Evolutionary conservation across 2,113 vertebrate species (phyloP).

Genomic region (Marmota monax): DNA sequence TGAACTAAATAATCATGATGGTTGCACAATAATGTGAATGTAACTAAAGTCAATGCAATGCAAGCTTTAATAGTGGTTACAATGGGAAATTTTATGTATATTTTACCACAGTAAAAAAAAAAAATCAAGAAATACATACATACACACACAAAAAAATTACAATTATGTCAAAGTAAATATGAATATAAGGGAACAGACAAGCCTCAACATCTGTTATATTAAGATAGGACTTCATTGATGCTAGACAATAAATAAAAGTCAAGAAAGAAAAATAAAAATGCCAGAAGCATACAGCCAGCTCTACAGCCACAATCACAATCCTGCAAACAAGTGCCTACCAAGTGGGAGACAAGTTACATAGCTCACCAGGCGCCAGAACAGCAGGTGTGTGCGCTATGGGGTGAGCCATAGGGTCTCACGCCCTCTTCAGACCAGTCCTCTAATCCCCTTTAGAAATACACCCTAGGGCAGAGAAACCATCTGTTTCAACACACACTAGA

Average conservation of each 20-base stretch:
- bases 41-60: neutral
- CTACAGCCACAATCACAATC: slow-evolving; percentile 27
- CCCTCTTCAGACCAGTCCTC: slow-evolving; percentile 33
- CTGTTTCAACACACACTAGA: slow-evolving; percentile 68
- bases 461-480: slow-evolving; percentile 63
- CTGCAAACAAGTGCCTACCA: slow-evolving; percentile 18
- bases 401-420: slow-evolving; percentile 34
- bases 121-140: neutral
- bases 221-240: slow-evolving; percentile 44
- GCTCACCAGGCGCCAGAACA: slow-evolving; percentile 57
- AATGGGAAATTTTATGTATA: neutral
- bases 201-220: slow-evolving; percentile 43
- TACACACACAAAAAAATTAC: neutral
- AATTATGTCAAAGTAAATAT: slow-evolving; percentile 52
- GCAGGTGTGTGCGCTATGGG: slow-evolving; percentile 53
- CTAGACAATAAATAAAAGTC: slow-evolving; percentile 54
- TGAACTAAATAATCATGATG: neutral
- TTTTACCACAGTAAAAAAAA: slow-evolving; percentile 47
- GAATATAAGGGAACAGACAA: slow-evolving; percentile 52
- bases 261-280: slow-evolving; percentile 56
- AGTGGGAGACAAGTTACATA: neutral
- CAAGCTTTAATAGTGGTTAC: neutral
- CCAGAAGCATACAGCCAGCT: neutral
- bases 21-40: neutral
- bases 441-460: slow-evolving; percentile 73